phyloP scores from a whole-genome alignment of 2,113 vertebrate species.

The Ictidomys tridecemlineatus region DNA sequence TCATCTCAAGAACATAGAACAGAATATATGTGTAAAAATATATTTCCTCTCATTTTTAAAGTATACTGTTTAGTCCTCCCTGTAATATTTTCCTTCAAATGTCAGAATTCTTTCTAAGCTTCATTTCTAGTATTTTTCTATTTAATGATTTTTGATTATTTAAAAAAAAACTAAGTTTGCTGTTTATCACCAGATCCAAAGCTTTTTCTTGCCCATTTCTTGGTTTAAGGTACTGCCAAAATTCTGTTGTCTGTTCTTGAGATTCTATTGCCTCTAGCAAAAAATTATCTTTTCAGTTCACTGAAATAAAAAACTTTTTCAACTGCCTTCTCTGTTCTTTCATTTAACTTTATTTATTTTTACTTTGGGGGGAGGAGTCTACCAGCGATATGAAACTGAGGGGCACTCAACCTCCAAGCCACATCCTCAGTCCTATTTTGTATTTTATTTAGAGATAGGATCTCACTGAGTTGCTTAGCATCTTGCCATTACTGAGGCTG shows the following conservation, averaged over 20 bases:
- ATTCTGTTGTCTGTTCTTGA: not conserved
- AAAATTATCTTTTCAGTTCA: not conserved
- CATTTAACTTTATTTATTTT: not conserved
- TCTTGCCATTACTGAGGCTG: too few relatives aligned
- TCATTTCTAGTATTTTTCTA: not conserved
- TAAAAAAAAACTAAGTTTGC: not conserved
- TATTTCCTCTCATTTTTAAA: not conserved
- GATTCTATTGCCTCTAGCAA: not conserved
- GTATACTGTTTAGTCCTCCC: not conserved
- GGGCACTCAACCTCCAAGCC: too few relatives aligned
- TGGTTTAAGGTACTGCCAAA: not conserved
- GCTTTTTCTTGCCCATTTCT: not conserved
- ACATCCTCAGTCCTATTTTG: too few relatives aligned
- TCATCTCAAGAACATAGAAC: not conserved
- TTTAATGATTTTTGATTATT: not conserved
- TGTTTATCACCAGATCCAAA: not conserved
- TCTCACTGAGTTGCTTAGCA: too few relatives aligned
- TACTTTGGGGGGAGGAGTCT: too few relatives aligned
- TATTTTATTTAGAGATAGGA: too few relatives aligned
- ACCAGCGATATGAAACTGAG: too few relatives aligned
- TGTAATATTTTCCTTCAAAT: not conserved
- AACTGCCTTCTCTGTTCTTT: too few relatives aligned
- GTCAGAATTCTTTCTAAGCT: not conserved
- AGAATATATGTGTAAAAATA: not conserved
- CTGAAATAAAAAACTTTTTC: not conserved